Conservation (phyloP, 2,797 vertebrate genomes). For the Spinus olivaceus region DNA sequence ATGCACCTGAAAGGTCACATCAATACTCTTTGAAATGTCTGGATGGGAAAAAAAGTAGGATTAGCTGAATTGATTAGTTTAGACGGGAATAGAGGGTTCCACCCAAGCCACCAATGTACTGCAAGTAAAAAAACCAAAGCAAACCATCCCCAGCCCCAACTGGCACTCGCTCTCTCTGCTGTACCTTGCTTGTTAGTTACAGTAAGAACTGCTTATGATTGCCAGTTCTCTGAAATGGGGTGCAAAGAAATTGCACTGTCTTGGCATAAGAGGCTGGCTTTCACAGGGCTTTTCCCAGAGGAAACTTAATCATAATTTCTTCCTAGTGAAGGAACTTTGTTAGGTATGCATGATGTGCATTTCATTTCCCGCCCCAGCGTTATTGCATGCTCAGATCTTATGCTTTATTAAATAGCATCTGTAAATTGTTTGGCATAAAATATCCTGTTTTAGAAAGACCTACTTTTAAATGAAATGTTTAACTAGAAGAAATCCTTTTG, state of each 20-base stretch:
- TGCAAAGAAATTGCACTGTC: neutral
- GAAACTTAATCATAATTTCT: neutral
- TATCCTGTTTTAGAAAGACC: neutral
- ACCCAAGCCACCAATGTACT: neutral
- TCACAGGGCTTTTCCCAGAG: neutral
- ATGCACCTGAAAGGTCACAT: neutral
- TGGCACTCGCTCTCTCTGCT: neutral
- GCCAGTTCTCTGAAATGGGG: neutral
- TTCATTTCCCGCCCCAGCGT: neutral
- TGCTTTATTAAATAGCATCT: neutral
- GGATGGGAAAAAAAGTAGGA: neutral
- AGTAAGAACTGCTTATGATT: neutral
- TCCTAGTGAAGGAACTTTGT: neutral
- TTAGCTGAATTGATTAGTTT: neutral
- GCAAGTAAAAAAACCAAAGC: neutral
- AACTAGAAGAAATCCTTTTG: neutral
- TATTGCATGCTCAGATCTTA: neutral
- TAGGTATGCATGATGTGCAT: neutral
- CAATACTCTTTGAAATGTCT: neutral
- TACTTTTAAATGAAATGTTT: neutral
- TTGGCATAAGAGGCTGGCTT: neutral
- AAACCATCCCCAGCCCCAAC: rapidly evolving
- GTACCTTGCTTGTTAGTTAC: neutral
- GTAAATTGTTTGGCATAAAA: neutral
- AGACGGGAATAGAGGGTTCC: neutral